Evolutionary conservation across 1,140 invertebrate genomes (phyloP), one percentile per base, ranked within the genome.

Genomic region (Drosophila seguyi): DNA sequence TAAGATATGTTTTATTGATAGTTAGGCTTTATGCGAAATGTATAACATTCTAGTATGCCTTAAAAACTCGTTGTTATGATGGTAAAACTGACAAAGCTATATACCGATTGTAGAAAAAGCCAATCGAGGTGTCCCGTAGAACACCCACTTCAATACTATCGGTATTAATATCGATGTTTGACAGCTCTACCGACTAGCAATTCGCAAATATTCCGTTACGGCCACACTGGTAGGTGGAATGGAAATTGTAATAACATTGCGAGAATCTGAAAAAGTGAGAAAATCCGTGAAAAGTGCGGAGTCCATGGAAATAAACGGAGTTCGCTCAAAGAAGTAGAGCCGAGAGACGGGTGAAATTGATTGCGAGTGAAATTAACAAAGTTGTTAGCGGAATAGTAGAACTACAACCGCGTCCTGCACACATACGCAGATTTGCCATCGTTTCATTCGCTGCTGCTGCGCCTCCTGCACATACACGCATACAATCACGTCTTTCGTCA

Each of bases 401-500:
- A 36, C 8, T 13, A 34, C 31, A 18, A 31, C 34, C 44, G 53
- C 59, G 44, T 83, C 58, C 65, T 56, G 50, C 56, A 25, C 72
- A 63, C 47, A 66, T 58, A 66, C 52, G 60, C 63, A 48, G 47
- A 66, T 61, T 81, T 72, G 50, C 62, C 66, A 62, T 81, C 57
- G 52, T 55, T 53, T 53, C 50, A 36, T 53, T 53, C 50, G 50
- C 31, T 36, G 74, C 62, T 57, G 76, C 72, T 67, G 66, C 73
- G 72, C 77, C 77, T 81, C 81, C 77, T 84, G 66, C 73, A 67
- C 44, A 65, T 42, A 67, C 50, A 45, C 61, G 38, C 53, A 45
- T 39, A 45, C 47, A 62, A 20, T 22, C 61, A 71, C 60, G 60
- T 59, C 71, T 66, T 66, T 75, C 72, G 71, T 75, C 73, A 53